Evolutionary conservation across 2,113 vertebrate genomes (phyloP).

Genomic region (Takifugu flavidus): DNA sequence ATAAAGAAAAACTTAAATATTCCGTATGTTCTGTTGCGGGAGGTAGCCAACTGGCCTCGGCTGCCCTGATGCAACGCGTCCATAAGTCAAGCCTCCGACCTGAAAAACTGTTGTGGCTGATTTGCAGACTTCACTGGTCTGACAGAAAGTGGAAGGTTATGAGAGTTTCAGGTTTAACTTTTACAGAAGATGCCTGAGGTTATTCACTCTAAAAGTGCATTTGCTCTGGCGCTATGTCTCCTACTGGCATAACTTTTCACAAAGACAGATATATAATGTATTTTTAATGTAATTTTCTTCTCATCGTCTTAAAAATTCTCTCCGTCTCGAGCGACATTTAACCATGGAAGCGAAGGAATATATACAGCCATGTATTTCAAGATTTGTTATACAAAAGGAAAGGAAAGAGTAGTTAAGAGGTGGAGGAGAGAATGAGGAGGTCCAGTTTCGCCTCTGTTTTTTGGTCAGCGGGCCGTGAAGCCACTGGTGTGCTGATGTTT

Average conservation of each 20-base stretch:
- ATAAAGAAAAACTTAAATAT: too few relatives aligned
- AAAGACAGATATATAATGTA: not conserved
- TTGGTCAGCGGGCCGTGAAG: constrained; percentile 1
- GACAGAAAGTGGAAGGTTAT: constrained; percentile 5
- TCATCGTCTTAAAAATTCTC: not conserved
- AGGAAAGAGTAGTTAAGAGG: not conserved
- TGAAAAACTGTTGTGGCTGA: not conserved
- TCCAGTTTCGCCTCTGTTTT: not conserved
- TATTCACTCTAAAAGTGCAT: constrained; percentile 4
- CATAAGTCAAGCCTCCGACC: too few relatives aligned
- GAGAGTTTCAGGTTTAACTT: constrained; percentile 13
- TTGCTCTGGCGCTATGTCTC: constrained; percentile 4
- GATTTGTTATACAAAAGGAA: not conserved
- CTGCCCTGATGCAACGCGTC: too few relatives aligned
- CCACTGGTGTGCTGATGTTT: constrained; percentile 21
- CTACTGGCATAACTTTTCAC: constrained; percentile 6
- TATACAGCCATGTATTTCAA: constrained; percentile 5
- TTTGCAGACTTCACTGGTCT: constrained; percentile 6
- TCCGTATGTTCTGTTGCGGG: too few relatives aligned
- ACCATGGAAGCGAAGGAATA: not conserved
- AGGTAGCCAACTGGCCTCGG: too few relatives aligned
- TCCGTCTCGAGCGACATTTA: constrained; percentile 5
- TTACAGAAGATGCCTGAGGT: constrained; percentile 7
- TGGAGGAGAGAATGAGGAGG: constrained; percentile 1
- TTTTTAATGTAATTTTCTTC: constrained; percentile 11